Evolutionary conservation across 2,113 vertebrate species (phyloP), one percentile per base, ranked within the genome.

Genomic region (Carassius carassius): DNA sequence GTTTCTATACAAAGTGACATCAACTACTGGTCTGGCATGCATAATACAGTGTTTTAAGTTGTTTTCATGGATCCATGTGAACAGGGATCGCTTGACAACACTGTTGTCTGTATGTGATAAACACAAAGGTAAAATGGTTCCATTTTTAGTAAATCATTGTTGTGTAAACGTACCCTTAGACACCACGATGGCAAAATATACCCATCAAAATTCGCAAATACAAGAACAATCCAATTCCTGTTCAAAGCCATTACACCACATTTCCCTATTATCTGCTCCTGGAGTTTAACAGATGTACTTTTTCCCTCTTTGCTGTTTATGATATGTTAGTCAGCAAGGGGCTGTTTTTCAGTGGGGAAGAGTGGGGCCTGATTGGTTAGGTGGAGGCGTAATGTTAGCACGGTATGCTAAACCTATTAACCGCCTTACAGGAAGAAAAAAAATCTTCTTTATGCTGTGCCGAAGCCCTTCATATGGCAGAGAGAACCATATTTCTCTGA

Each of bases 401-500:
- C 6, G 32, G 19, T 19, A 10, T 35, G 29, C 75, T 78, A 84
- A 78, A 84, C 60, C 60, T 77, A 67, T 84, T 77, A 82, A 41
- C 49, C 9, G 32, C 25, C 65, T 82, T 72, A 58, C 13, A 69
- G 13, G 16, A 32, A 7, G 10, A 77, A 84, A 56, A 49, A 72
- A 63, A 51, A 67, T 65, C 60, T 63, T 67, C 25, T 54, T 32
- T 17, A 32, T 13, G 1, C 60, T 78, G 13, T 14, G 14, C 69
- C 11, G 0, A 63, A 49, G 70, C 23, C 25, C 65, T 77, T 84
- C 47, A 56, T 72, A 56, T 37, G 25, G 65, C 62, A 35, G 62
- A 82, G 47, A 86, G 37, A 70, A 9, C 62, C 67, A 85, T 74
- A 67, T 88, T 80, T 88, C 82, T 62, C 88, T 73, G 87, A 70